phyloP scores from a whole-genome alignment of 2,888 invertebrate species.

The Philaethria dido region DNA sequence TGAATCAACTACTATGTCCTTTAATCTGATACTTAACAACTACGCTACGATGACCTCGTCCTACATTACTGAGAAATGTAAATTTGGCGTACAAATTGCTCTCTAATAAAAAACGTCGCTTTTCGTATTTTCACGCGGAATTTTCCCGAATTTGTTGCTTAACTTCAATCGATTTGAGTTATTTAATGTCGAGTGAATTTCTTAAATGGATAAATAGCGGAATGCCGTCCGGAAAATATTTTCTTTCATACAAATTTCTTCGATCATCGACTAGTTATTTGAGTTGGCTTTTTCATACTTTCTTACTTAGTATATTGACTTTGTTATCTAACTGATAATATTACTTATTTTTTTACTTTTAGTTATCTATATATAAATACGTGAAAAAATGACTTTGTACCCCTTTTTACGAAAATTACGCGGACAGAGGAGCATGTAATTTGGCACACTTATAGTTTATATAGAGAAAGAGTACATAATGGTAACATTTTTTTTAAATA shows the following conservation, averaged over 20 bases:
- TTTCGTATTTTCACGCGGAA: not conserved
- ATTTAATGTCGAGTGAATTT: constrained; percentile 20
- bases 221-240: not conserved
- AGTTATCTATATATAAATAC: too few relatives aligned
- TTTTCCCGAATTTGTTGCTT: constrained; percentile 11
- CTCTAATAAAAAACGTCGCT: not conserved
- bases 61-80: not conserved
- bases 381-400: too few relatives aligned
- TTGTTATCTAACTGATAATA: too few relatives aligned
- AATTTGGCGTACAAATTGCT: not conserved
- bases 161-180: constrained; percentile 19
- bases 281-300: not conserved
- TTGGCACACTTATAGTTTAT: too few relatives aligned
- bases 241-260: constrained; percentile 16
- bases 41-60: not conserved
- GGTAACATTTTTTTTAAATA: too few relatives aligned
- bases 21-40: not conserved
- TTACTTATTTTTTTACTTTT: too few relatives aligned
- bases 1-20: too few relatives aligned
- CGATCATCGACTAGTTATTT: not conserved
- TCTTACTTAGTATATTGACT: not conserved
- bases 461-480: too few relatives aligned
- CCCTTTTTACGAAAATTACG: too few relatives aligned
- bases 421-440: too few relatives aligned
- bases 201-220: constrained; percentile 13